These are phyloP conservation scores for Rhorus exstirpatorius DNA, from an alignment of 2,888 invertebrate genomes.

Conservation along the genomic window DNA sequence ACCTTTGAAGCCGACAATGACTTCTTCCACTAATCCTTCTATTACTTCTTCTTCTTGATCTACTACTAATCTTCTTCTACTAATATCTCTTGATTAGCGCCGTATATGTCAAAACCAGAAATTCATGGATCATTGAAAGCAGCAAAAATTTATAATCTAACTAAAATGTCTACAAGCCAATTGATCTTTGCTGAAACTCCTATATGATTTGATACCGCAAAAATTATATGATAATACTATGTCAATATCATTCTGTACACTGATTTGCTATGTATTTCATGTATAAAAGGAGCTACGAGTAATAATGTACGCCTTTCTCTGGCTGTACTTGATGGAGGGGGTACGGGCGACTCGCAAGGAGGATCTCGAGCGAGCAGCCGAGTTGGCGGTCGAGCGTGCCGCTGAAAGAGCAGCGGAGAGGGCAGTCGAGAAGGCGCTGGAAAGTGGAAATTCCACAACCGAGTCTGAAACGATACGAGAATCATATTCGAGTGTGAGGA, in stretches of 20 bases:
- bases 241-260: slow-evolving; percentile 24
- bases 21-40: too few species aligned
- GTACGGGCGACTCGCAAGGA: slow-evolving; percentile 68
- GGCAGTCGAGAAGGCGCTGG: slow-evolving; percentile 82
- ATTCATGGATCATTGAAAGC: neutral
- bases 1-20: too few species aligned
- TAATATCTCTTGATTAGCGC: too few species aligned
- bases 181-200: slow-evolving; percentile 30
- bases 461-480: slow-evolving; percentile 80
- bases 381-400: slow-evolving; percentile 82
- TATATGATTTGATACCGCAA: slow-evolving; percentile 27
- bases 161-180: neutral
- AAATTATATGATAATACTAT: slow-evolving; percentile 1
- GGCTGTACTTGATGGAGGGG: slow-evolving; percentile 66
- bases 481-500: slow-evolving; percentile 79
- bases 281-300: slow-evolving; percentile 62
- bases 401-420: slow-evolving; percentile 83
- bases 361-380: slow-evolving; percentile 82
- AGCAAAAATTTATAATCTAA: neutral
- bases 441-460: slow-evolving; percentile 80
- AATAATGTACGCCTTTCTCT: slow-evolving; percentile 72
- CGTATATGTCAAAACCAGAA: neutral
- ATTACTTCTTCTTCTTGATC: too few species aligned
- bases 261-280: slow-evolving; percentile 32
- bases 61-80: too few species aligned